Conservation (phyloP, 2,113 vertebrate species). For the Ammodytes dubius region DNA sequence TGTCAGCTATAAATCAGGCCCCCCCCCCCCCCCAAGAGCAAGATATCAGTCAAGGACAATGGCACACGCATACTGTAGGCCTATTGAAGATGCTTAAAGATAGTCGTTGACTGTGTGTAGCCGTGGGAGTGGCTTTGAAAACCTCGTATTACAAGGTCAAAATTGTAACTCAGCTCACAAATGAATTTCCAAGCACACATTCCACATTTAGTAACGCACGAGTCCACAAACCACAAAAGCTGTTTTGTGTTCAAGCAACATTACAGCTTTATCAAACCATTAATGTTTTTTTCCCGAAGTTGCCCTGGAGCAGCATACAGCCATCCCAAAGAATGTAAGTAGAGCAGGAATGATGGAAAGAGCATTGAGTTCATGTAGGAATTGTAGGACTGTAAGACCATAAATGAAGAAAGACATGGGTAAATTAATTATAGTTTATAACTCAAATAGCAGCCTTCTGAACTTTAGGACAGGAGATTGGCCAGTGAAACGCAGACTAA, state of each 20-base stretch:
- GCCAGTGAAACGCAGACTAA: background rate
- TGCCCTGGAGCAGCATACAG: background rate
- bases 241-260: background rate
- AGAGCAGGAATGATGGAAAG: background rate
- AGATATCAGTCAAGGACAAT: background rate
- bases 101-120: background rate
- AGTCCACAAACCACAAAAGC: background rate
- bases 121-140: conserved; percentile 20
- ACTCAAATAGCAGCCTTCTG: conserved; percentile 1
- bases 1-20: background rate
- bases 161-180: conserved; percentile 19
- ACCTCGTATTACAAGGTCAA: conserved; percentile 15
- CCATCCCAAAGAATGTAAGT: background rate
- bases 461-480: background rate
- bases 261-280: background rate
- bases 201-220: conserved; percentile 15
- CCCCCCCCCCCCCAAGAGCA: too few species aligned
- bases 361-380: background rate
- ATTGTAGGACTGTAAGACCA: background rate
- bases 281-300: background rate
- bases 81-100: background rate
- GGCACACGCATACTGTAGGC: background rate
- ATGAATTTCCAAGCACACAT: conserved; percentile 10
- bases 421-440: conserved; percentile 20
- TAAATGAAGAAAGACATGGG: background rate